phyloP scores from a whole-genome alignment of 2,797 vertebrate species.

The Anguilla marmorata region DNA sequence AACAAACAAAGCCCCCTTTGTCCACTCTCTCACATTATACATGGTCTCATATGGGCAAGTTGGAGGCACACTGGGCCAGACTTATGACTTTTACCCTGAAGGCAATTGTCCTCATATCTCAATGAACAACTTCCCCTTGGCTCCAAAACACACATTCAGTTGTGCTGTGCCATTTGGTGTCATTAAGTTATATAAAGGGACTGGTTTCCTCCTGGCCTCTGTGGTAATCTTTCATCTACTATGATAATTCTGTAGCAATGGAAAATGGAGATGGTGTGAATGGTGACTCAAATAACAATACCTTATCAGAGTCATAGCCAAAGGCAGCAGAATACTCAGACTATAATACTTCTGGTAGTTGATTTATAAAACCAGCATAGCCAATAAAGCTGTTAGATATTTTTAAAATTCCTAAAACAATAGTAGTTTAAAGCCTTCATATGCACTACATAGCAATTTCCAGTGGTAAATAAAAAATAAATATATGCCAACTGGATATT shows the following conservation, averaged over 20 bases:
- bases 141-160: conserved; percentile 42
- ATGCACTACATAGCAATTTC: not conserved
- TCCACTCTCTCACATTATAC: conserved; percentile 34
- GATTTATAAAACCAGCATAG: not conserved
- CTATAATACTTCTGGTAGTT: not conserved
- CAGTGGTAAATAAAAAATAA: no score
- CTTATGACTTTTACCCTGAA: conserved; percentile 35
- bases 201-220: conserved; percentile 43
- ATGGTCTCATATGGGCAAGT: conserved; percentile 40
- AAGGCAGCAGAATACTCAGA: not conserved
- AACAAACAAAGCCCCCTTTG: conserved; percentile 39
- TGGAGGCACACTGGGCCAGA: conserved; percentile 42
- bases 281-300: conserved; percentile 7
- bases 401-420: not conserved
- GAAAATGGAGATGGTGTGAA: conserved; percentile 39
- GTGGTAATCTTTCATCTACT: conserved; percentile 48
- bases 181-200: conserved; percentile 52
- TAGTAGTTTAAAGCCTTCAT: not conserved
- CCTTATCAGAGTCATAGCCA: not conserved
- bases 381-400: not conserved
- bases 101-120: conserved; percentile 55
- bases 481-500: not conserved
- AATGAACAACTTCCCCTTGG: conserved; percentile 60
- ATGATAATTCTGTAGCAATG: conserved; percentile 38
- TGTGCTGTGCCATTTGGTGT: conserved; percentile 48